phyloP scores from a whole-genome alignment of 2,113 vertebrate species.

The Erythrolamprus reginae region DNA sequence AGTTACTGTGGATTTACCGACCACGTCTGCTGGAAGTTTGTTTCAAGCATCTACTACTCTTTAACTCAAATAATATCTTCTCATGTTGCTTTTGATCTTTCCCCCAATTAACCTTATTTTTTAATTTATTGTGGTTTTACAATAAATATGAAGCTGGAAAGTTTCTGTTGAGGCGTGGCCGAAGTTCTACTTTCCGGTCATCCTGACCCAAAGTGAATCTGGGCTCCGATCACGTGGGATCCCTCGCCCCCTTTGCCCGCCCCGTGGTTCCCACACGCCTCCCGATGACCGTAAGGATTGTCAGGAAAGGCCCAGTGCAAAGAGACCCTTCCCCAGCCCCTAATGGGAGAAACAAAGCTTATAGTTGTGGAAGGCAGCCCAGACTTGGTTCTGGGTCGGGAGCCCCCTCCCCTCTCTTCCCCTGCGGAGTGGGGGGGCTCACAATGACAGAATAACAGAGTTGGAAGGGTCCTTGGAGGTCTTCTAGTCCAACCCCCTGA shows the following conservation, averaged over 20 bases:
- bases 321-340: not conserved
- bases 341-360: not conserved
- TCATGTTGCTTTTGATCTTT: too few species aligned
- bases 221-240: not conserved
- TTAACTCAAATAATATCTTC: too few species aligned
- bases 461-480: too few species aligned
- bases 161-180: not conserved
- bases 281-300: not conserved
- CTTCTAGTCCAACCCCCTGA: too few species aligned
- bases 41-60: too few species aligned
- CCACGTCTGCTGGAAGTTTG: too few species aligned
- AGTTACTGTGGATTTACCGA: too few species aligned
- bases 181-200: not conserved
- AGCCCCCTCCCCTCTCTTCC: not conserved
- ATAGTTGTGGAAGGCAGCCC: not conserved
- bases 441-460: too few species aligned
- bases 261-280: not conserved
- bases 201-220: not conserved
- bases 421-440: not conserved
- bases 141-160: not conserved
- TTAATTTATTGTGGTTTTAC: too few species aligned
- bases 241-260: fast-evolving
- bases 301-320: not conserved
- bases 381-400: not conserved
- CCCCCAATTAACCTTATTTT: too few species aligned